Percentiles rank a stretch among this genome's conserved stretches.
Conservation (phyloP, 2,113 vertebrate genomes). For the Scomber japonicus region DNA sequence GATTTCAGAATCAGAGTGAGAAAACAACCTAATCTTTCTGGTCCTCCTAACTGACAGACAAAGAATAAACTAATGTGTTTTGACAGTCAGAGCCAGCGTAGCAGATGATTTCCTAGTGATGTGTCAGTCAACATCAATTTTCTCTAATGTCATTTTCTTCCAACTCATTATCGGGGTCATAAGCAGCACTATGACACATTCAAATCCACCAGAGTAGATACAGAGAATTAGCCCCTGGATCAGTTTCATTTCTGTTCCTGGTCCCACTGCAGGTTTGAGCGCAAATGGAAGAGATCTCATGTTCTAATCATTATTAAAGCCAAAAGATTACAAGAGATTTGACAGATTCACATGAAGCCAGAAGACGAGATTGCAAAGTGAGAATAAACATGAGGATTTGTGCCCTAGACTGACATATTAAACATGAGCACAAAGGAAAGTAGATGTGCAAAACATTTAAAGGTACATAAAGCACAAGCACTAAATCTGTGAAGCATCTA, state of each 20-base stretch:
- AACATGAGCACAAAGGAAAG: background rate
- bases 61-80: conserved; percentile 39
- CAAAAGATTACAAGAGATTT: conserved; percentile 35
- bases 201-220: background rate
- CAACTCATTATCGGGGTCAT: conserved; percentile 3
- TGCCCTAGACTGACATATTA: background rate
- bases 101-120: conserved; percentile 29
- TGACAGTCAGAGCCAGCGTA: conserved; percentile 14
- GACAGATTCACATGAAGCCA: conserved; percentile 3
- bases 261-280: conserved; percentile 1
- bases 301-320: conserved; percentile 29
- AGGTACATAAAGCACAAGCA: background rate
- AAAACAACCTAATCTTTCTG: background rate
- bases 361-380: conserved; percentile 9
- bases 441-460: background rate
- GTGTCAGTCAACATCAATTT: conserved; percentile 49
- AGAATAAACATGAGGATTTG: background rate
- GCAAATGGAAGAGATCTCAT: conserved; percentile 38
- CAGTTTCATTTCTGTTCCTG: background rate
- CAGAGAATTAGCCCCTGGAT: conserved; percentile 10
- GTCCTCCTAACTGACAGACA: conserved; percentile 16
- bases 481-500: conserved; percentile 5
- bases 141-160: conserved; percentile 19
- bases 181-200: background rate
- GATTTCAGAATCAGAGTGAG: background rate